Conservation (phyloP, 2,113 vertebrate genomes). For the Corythaeola cristata region DNA sequence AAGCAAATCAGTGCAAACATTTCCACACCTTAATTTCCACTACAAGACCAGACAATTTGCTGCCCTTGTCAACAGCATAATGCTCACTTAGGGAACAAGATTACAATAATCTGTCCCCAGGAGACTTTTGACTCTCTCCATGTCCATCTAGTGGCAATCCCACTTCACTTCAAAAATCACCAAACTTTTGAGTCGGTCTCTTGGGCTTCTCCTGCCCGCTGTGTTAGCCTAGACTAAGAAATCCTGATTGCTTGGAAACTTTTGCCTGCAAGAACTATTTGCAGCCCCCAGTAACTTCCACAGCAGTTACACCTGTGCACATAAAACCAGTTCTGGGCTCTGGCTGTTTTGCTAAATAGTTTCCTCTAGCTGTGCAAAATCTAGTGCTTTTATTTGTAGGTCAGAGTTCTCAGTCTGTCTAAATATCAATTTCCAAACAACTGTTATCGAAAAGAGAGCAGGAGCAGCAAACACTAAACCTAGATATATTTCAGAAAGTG, state of each 20-base stretch:
- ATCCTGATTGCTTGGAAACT: not conserved
- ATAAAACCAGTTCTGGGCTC: not conserved
- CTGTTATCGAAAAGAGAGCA: not conserved
- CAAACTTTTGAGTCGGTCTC: not conserved
- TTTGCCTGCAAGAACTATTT: not conserved
- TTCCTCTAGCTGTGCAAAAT: not conserved
- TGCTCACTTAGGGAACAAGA: not conserved
- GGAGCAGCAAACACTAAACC: not conserved
- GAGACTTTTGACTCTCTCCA: not conserved
- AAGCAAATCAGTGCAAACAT: not conserved
- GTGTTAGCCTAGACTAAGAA: not conserved
- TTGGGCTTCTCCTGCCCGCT: not conserved
- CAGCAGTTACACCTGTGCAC: not conserved
- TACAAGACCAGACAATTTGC: not conserved
- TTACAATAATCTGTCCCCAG: not conserved
- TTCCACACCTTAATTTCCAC: not conserved
- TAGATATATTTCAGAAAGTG: not conserved
- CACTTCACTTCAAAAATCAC: not conserved
- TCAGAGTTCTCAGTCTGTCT: not conserved
- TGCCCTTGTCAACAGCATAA: not conserved
- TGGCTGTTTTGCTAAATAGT: not conserved
- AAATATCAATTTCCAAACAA: not conserved
- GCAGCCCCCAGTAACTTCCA: not conserved
- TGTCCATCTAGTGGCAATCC: not conserved
- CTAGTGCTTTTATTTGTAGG: not conserved